Evolutionary conservation across 2,797 vertebrate species (phyloP).

Genomic region (Parauchenoglanis ngamensis): DNA sequence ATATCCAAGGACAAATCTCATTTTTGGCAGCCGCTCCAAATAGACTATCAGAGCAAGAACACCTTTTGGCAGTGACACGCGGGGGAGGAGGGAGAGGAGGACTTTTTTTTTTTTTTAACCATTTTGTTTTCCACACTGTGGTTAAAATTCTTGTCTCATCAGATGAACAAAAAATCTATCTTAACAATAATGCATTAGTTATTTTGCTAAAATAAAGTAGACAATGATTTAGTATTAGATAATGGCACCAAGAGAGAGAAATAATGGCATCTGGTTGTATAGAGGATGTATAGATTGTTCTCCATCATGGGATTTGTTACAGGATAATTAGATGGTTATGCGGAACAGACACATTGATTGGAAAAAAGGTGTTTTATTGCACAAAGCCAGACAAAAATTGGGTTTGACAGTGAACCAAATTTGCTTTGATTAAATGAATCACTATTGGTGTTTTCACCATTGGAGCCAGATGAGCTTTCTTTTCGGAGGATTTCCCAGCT

Average conservation of each 20-base stretch:
- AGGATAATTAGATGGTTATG: not conserved
- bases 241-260: not conserved
- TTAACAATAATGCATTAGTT: conserved; percentile 45
- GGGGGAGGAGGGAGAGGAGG: conserved; percentile 61
- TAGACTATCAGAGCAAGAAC: conserved; percentile 79
- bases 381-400: not conserved
- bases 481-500: conserved; percentile 5
- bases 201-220: conserved; percentile 39
- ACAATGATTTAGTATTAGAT: conserved; percentile 29
- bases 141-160: conserved; percentile 72
- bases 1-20: conserved; percentile 81
- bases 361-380: not conserved
- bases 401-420: not conserved
- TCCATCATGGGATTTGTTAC: conserved; percentile 1
- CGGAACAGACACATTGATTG: not conserved
- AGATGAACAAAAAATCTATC: conserved; percentile 37
- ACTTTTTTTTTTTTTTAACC: conserved; percentile 76
- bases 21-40: conserved; percentile 78
- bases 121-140: conserved; percentile 80
- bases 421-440: conserved; percentile 3
- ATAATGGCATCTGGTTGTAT: conserved; percentile 10
- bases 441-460: not conserved
- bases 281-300: conserved; percentile 28
- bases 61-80: conserved; percentile 77
- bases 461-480: not conserved